Conservation (phyloP, 2,113 vertebrate genomes). For the Rutilus rutilus region DNA sequence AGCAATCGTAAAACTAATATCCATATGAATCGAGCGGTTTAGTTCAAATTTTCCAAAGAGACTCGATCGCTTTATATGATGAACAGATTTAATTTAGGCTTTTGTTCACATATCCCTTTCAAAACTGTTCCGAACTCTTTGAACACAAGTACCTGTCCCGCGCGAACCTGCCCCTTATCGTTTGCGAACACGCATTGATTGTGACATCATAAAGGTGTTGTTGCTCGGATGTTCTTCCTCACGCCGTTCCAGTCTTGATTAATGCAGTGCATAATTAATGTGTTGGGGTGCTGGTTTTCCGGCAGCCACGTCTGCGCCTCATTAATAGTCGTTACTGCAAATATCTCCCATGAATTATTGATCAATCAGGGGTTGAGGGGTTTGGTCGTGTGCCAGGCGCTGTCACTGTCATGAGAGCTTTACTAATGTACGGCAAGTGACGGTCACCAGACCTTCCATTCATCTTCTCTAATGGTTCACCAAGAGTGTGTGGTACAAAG, state of each 20-base stretch:
- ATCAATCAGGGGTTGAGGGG: conserved; percentile 15
- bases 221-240: neutral
- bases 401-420: conserved; percentile 20
- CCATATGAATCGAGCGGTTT: too few relatives aligned
- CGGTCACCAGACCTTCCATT: neutral
- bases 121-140: too few relatives aligned
- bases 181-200: neutral
- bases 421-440: conserved; percentile 6
- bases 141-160: too few relatives aligned
- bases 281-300: conserved; percentile 8
- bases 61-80: too few relatives aligned
- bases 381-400: neutral
- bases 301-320: conserved; percentile 2
- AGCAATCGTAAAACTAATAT: too few relatives aligned
- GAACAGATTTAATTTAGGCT: too few relatives aligned
- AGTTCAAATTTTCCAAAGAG: too few relatives aligned
- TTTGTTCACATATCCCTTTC: too few relatives aligned
- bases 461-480: neutral
- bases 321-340: conserved; percentile 42
- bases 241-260: neutral
- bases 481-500: too few relatives aligned
- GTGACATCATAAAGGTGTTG: neutral
- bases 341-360: conserved; percentile 56
- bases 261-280: conserved; percentile 9
- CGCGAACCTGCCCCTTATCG: neutral